Conservation (phyloP, 2,888 invertebrate genomes). For the Lasioglossum pauxillum region DNA sequence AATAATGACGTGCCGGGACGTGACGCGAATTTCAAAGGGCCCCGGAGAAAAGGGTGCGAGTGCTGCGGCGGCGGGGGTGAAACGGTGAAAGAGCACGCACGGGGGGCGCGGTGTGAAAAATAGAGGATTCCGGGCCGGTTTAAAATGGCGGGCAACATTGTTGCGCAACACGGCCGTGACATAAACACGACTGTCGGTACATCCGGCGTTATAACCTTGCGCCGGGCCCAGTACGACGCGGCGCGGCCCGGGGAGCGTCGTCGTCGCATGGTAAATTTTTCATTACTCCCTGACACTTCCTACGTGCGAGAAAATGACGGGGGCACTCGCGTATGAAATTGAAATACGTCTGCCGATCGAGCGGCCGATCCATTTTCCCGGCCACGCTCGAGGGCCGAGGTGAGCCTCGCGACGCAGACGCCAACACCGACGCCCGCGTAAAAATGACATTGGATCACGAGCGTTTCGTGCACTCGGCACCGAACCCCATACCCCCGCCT, state of each 20-base stretch:
- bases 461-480: conserved; percentile 40
- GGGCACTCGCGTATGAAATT: conserved; percentile 79
- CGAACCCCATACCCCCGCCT: neutral
- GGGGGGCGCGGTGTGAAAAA: conserved; percentile 27
- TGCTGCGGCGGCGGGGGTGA: neutral
- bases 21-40: conserved; percentile 30
- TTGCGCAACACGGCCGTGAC: conserved; percentile 28
- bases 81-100: neutral
- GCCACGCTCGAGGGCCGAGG: conserved; percentile 34
- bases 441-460: conserved; percentile 67
- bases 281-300: conserved; percentile 77
- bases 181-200: conserved; percentile 41
- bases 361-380: conserved; percentile 71
- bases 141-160: conserved; percentile 38
- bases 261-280: conserved; percentile 77
- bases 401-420: conserved; percentile 35
- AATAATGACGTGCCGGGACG: conserved; percentile 40
- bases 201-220: conserved; percentile 11
- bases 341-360: conserved; percentile 79
- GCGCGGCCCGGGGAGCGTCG: conserved; percentile 5
- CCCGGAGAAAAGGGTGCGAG: neutral
- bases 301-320: conserved; percentile 76
- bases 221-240: neutral
- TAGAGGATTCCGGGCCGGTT: conserved; percentile 9
- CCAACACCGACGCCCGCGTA: conserved; percentile 39